Conservation (phyloP, 2,113 vertebrate species). For the Polypterus senegalus region DNA sequence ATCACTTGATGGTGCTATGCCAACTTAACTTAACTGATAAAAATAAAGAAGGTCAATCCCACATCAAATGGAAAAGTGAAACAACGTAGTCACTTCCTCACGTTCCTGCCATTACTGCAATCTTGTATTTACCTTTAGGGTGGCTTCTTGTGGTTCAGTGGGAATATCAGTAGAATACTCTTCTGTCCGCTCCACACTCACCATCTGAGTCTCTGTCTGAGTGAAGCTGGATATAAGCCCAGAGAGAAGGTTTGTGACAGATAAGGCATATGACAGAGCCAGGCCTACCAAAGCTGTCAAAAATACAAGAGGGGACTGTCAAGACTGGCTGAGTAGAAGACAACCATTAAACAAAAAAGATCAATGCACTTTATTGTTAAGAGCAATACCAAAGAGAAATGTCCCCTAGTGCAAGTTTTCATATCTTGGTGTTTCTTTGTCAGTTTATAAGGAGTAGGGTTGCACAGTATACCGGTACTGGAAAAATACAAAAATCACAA, state of each 20-base stretch:
- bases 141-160: conserved; percentile 52
- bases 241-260: conserved; percentile 75
- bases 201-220: conserved; percentile 84
- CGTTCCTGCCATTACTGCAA: too few relatives aligned
- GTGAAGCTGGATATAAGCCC: conserved; percentile 81
- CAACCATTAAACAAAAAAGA: neutral
- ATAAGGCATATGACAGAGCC: conserved; percentile 78
- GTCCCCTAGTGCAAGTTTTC: too few relatives aligned
- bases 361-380: neutral
- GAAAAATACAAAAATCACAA: too few relatives aligned
- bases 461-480: too few relatives aligned
- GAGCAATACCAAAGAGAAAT: too few relatives aligned
- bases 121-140: conserved; percentile 41
- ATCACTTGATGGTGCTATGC: too few relatives aligned
- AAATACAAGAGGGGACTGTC: neutral
- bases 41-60: neutral
- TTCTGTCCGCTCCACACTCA: conserved; percentile 82
- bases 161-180: conserved; percentile 74
- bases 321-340: too few relatives aligned
- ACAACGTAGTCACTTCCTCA: too few relatives aligned
- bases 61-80: neutral
- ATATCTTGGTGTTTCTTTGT: too few relatives aligned
- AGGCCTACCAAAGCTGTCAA: conserved; percentile 77
- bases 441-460: too few relatives aligned
- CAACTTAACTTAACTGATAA: neutral